Evolutionary conservation across 2,888 invertebrate genomes (phyloP).

Genomic region (Carpatolechia fugitivella): DNA sequence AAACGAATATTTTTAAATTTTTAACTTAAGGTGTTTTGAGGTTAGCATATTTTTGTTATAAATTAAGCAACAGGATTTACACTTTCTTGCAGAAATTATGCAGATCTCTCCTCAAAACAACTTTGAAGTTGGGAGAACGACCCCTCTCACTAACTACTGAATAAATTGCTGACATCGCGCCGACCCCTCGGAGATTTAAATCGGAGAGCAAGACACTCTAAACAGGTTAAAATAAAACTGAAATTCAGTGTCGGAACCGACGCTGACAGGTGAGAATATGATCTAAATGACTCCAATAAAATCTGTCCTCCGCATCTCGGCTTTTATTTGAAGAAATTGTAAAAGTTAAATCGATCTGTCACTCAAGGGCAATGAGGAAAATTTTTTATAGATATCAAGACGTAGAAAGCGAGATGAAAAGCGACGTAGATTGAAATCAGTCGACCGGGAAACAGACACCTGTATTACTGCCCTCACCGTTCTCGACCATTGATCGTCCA

Average conservation of each 20-base stretch:
- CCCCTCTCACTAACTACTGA: slow-evolving; percentile 8
- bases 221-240: slow-evolving; percentile 33
- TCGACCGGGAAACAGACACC: slow-evolving; percentile 7
- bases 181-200: neutral
- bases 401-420: slow-evolving; percentile 15
- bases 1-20: too few species aligned
- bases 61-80: neutral
- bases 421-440: slow-evolving; percentile 4
- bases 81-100: neutral
- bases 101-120: neutral
- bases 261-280: slow-evolving; percentile 28
- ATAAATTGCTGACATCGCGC: slow-evolving; percentile 6
- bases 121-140: neutral
- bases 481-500: neutral
- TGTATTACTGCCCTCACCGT: neutral
- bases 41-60: too few species aligned
- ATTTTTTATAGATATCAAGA: slow-evolving; percentile 22
- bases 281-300: slow-evolving; percentile 28
- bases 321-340: slow-evolving; percentile 33
- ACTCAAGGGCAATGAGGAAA: slow-evolving; percentile 30
- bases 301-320: slow-evolving; percentile 21
- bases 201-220: slow-evolving; percentile 14
- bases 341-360: slow-evolving; percentile 50
- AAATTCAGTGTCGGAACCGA: slow-evolving; percentile 30
- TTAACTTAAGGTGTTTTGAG: too few species aligned